A percentile compares a stretch with the other conserved stretches of the same genome.
phyloP scores from a whole-genome alignment of 2,888 invertebrate genomes.

The Brachyopa scutellaris region DNA sequence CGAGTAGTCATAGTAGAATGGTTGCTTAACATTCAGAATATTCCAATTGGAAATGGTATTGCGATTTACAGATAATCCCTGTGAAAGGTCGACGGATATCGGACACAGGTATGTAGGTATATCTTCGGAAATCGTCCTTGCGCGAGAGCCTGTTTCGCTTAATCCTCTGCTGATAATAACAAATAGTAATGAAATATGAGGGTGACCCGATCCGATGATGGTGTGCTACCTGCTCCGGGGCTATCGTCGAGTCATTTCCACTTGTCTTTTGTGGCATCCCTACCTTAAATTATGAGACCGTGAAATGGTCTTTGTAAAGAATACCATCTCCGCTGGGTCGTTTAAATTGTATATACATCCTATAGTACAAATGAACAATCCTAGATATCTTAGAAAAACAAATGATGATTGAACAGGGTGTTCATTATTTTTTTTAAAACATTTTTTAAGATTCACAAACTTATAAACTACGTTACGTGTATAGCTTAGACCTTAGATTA shows the following conservation, averaged over 20 bases:
- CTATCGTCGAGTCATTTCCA: conserved; percentile 45
- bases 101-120: conserved; percentile 3
- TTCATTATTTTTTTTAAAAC: too few species aligned
- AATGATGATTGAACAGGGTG: conserved; percentile 6
- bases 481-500: too few species aligned
- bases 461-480: too few species aligned
- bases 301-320: conserved; percentile 47
- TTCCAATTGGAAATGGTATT: conserved; percentile 50
- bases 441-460: too few species aligned
- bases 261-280: conserved; percentile 47
- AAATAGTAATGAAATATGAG: conserved; percentile 49
- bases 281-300: conserved; percentile 57
- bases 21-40: conserved; percentile 28
- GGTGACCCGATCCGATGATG: conserved; percentile 2
- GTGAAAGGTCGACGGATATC: conserved; percentile 6
- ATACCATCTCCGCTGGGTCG: conserved; percentile 10
- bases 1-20: neutral
- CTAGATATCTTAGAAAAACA: neutral
- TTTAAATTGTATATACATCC: neutral
- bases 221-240: conserved; percentile 3
- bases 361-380: conserved; percentile 21
- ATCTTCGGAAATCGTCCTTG: conserved; percentile 26
- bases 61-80: conserved; percentile 40
- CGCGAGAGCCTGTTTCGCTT: conserved; percentile 39
- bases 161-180: conserved; percentile 50